Percentiles rank a stretch among this genome's conserved stretches.
Evolutionary conservation across 2,888 invertebrate species (phyloP).

Genomic region (Hydraecia micacea): DNA sequence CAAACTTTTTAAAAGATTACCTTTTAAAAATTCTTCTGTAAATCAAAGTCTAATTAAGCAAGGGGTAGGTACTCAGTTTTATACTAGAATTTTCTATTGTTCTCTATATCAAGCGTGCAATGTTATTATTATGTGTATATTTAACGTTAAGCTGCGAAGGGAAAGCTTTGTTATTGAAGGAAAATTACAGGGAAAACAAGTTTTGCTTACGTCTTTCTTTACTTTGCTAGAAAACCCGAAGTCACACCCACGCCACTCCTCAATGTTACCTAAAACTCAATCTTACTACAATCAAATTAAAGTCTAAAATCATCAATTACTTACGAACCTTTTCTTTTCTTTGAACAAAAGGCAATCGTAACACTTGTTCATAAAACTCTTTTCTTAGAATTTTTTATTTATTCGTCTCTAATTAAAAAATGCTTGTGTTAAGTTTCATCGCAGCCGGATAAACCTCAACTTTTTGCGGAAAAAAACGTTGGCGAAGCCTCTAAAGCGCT

Average conservation of each 20-base stretch:
- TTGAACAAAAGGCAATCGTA: conserved; percentile 23
- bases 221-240: neutral
- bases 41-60: neutral
- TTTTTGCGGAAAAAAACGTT: conserved; percentile 45
- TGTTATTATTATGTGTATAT: conserved; percentile 6
- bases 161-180: neutral
- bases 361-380: conserved; percentile 20
- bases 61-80: no score
- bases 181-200: conserved; percentile 22
- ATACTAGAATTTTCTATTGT: neutral
- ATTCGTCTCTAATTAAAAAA: conserved; percentile 42
- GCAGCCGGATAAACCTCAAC: conserved; percentile 42
- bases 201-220: conserved; percentile 2
- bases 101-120: neutral
- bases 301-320: conserved; percentile 12
- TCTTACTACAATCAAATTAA: neutral
- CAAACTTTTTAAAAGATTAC: neutral
- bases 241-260: neutral
- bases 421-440: conserved; percentile 49
- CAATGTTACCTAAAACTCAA: conserved; percentile 1
- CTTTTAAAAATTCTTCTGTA: neutral
- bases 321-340: neutral
- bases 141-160: neutral
- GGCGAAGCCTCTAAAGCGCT: conserved; percentile 46
- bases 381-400: conserved; percentile 17